Evolutionary conservation across 2,888 invertebrate species (phyloP).

Genomic region (Notocelia uddmanniana): DNA sequence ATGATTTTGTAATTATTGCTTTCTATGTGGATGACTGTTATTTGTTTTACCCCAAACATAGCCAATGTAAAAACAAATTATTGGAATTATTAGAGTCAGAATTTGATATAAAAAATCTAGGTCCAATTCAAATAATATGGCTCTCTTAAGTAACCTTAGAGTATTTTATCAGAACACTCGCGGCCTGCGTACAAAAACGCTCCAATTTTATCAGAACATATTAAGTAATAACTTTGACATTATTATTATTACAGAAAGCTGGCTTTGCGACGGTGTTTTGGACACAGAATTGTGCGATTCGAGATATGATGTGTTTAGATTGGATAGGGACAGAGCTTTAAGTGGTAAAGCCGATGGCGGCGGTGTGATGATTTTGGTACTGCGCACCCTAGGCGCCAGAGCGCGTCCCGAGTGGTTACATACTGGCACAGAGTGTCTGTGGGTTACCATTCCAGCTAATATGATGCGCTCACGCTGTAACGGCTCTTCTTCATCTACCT

Average conservation of each 20-base stretch:
- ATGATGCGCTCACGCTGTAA: too few species aligned
- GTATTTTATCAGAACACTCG: background rate
- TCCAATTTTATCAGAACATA: background rate
- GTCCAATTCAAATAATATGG: background rate
- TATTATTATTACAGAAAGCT: background rate
- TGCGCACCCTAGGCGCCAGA: background rate
- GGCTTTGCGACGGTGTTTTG: background rate
- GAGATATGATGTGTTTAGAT: background rate
- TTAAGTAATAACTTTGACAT: background rate
- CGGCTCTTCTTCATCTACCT: too few species aligned
- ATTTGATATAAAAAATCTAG: too few species aligned
- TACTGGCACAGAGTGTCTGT: too few species aligned
- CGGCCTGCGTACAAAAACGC: background rate
- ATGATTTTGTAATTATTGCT: too few species aligned
- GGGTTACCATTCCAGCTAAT: too few species aligned
- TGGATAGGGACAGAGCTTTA: background rate
- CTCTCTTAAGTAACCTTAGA: background rate
- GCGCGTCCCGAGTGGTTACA: too few species aligned
- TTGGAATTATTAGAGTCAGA: too few species aligned
- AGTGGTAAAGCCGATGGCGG: conserved; percentile 1
- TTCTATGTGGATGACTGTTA: too few species aligned
- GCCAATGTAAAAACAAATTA: too few species aligned
- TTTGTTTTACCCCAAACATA: too few species aligned
- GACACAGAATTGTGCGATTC: background rate
- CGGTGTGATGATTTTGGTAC: conserved; percentile 6